Conservation (phyloP, 2,797 vertebrate species). For the Acanthopagrus latus region DNA sequence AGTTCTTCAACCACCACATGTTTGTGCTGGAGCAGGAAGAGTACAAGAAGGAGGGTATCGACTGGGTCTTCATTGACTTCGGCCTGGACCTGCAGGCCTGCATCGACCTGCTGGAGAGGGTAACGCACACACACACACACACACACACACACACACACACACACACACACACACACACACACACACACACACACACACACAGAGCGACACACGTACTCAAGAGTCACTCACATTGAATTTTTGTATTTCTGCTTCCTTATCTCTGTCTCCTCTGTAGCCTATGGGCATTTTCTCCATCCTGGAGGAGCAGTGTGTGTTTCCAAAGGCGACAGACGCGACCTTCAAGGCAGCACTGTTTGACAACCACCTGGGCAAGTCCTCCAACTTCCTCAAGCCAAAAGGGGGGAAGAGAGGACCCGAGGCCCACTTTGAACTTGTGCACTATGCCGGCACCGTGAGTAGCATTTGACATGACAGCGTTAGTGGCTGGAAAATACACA, state of each 20-base stretch:
- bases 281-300: constrained; percentile 86
- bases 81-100: constrained; percentile 86
- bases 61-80: constrained; percentile 85
- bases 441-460: constrained; percentile 73
- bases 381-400: constrained; percentile 81
- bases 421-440: constrained; percentile 77
- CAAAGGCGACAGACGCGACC: constrained; percentile 79
- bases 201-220: background rate
- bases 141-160: background rate
- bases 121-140: constrained; percentile 23
- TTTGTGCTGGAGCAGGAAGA: constrained; percentile 85
- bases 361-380: constrained; percentile 80
- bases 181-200: too few relatives aligned
- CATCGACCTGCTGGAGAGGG: constrained; percentile 85
- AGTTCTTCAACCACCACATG: constrained; percentile 88
- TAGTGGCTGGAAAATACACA: background rate
- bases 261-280: constrained; percentile 58
- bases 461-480: background rate
- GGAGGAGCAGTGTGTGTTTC: constrained; percentile 83
- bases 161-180: too few relatives aligned
- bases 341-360: constrained; percentile 80
- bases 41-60: constrained; percentile 84
- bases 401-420: constrained; percentile 77
- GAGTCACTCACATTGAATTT: background rate
- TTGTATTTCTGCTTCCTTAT: constrained; percentile 7